A percentile compares a stretch with the other conserved stretches of the same genome.
These are phyloP conservation scores for Tinamus guttatus DNA, from an alignment of 2,113 vertebrate species.

Conservation along the genomic window DNA sequence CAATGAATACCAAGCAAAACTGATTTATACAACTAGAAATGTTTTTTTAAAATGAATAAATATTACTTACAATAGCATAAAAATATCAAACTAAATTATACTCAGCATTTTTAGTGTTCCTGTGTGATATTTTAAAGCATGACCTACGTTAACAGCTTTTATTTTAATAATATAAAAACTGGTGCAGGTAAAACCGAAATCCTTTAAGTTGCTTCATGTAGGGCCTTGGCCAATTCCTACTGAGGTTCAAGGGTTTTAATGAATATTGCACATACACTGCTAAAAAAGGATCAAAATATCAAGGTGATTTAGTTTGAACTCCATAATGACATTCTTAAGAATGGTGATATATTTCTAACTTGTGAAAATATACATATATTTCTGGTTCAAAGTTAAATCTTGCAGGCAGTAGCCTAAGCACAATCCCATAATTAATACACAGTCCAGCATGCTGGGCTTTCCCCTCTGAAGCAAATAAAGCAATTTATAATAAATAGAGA, in stretches of 20 bases:
- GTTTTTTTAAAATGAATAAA: slow-evolving; percentile 69
- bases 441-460: slow-evolving; percentile 25
- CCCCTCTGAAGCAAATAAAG: slow-evolving; percentile 12
- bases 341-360: neutral
- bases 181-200: slow-evolving; percentile 27
- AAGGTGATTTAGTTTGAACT: neutral
- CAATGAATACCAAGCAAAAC: slow-evolving; percentile 67
- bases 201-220: neutral
- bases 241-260: neutral
- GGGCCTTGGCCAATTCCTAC: neutral
- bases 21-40: slow-evolving; percentile 67
- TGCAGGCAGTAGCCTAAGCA: neutral
- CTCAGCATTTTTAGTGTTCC: slow-evolving; percentile 26
- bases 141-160: slow-evolving; percentile 57
- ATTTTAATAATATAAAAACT: neutral
- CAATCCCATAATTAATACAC: slow-evolving; percentile 29
- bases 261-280: neutral
- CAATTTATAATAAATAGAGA: neutral
- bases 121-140: slow-evolving; percentile 38
- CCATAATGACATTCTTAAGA: neutral
- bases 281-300: slow-evolving; percentile 2
- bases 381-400: slow-evolving; percentile 10
- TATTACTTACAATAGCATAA: slow-evolving; percentile 77
- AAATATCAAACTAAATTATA: slow-evolving; percentile 74
- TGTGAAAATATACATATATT: neutral